These are phyloP conservation scores for Yasuhikotakia modesta DNA, from an alignment of 2,797 vertebrate genomes.

Conservation along the genomic window DNA sequence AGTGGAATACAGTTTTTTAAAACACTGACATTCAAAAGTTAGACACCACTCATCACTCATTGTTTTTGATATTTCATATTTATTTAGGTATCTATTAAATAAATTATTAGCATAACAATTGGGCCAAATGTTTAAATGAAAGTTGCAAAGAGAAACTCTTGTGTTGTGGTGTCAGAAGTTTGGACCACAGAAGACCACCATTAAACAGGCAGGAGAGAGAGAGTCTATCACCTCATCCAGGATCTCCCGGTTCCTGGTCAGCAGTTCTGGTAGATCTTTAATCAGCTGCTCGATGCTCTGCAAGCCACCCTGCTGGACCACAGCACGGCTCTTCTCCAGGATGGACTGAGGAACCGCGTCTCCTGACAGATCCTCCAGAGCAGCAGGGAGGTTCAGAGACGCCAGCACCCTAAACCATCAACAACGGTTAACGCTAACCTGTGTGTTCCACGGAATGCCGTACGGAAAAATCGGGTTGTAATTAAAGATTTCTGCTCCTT, in stretches of 20 bases:
- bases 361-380: slow-evolving; percentile 94
- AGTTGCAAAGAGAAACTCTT: no score
- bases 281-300: slow-evolving; percentile 94
- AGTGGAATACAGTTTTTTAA: no score
- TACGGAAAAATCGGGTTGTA: no score
- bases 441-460: neutral
- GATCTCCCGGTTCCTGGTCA: slow-evolving; percentile 96
- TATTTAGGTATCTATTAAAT: no score
- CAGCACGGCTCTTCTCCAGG: slow-evolving; percentile 86
- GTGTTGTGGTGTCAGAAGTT: no score
- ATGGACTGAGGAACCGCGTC: slow-evolving; percentile 96
- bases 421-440: slow-evolving; percentile 2
- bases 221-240: slow-evolving; percentile 83
- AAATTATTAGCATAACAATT: no score
- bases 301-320: slow-evolving; percentile 91
- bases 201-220: neutral
- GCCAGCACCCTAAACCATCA: slow-evolving; percentile 85
- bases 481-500: no score
- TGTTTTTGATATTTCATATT: no score
- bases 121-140: no score
- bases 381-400: slow-evolving; percentile 95
- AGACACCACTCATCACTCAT: no score
- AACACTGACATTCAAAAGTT: no score
- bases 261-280: slow-evolving; percentile 90
- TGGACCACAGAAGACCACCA: no score